Conservation (phyloP, 2,888 invertebrate species). For the Lumbricus terrestris region DNA sequence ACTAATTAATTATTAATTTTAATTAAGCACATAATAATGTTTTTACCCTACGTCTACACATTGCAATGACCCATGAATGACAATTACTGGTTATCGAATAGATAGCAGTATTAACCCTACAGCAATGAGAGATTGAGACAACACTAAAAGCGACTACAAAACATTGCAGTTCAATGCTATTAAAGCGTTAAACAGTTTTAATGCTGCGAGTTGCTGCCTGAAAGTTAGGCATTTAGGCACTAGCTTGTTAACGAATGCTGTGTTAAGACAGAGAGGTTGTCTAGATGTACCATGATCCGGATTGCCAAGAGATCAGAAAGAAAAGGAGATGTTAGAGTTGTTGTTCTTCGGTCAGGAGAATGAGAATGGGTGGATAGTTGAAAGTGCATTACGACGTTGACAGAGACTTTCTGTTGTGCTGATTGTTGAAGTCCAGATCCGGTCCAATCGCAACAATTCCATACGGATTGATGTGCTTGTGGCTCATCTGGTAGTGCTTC, state of each 20-base stretch:
- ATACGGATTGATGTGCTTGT: conserved; percentile 44
- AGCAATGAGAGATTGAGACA: no score
- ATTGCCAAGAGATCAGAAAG: no score
- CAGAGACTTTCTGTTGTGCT: conserved; percentile 41
- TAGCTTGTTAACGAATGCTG: no score
- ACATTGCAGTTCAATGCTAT: no score
- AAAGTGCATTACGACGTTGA: background rate
- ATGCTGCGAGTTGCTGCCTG: background rate
- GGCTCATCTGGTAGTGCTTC: conserved; percentile 50
- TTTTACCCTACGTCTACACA: background rate
- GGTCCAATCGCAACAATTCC: conserved; percentile 49
- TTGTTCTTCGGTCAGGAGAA: background rate
- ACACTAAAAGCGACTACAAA: no score
- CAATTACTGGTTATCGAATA: background rate
- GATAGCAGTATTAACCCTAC: no score
- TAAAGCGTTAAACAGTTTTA: background rate
- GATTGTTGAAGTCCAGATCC: conserved; percentile 44
- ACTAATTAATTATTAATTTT: background rate
- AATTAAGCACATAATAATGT: background rate
- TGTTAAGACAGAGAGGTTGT: no score
- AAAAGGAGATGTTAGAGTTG: background rate
- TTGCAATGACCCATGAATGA: background rate
- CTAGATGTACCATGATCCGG: no score
- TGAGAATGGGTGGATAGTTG: background rate
- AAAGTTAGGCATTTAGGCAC: no score